Percentiles rank a stretch among this genome's conserved stretches.
Conservation (phyloP, 2,113 vertebrate genomes). For the Cygnus buccinator region DNA sequence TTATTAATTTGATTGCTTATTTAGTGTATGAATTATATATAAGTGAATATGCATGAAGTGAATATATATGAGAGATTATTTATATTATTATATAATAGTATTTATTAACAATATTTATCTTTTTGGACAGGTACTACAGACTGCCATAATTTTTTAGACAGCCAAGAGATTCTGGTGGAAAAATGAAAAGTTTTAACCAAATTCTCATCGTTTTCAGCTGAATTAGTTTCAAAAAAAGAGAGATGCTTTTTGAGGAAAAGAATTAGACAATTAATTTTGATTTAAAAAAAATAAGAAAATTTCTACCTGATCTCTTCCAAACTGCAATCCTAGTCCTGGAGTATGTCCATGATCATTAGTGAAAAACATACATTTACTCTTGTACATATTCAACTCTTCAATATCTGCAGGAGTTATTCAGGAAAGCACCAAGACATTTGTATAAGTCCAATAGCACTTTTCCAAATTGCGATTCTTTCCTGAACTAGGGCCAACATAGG, state of each 20-base stretch:
- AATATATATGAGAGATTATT: no score
- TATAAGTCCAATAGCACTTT: not conserved
- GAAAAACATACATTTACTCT: not conserved
- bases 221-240: not conserved
- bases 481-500: not conserved
- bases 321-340: not conserved
- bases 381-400: not conserved
- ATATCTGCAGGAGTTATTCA: not conserved
- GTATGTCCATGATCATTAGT: not conserved
- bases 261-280: not conserved
- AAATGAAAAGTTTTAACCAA: not conserved
- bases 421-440: not conserved
- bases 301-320: not conserved
- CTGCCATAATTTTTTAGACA: not conserved
- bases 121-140: not conserved
- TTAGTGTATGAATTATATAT: not conserved
- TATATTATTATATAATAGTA: not conserved
- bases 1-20: no score
- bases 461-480: not conserved
- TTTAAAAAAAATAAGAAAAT: not conserved
- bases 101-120: not conserved
- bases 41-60: not conserved
- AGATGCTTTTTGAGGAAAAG: not conserved
- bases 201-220: not conserved
- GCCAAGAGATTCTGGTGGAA: not conserved